Evolutionary conservation across 1,140 invertebrate species (phyloP), one percentile per base, ranked within the genome.

Genomic region (Phortica variegata): DNA sequence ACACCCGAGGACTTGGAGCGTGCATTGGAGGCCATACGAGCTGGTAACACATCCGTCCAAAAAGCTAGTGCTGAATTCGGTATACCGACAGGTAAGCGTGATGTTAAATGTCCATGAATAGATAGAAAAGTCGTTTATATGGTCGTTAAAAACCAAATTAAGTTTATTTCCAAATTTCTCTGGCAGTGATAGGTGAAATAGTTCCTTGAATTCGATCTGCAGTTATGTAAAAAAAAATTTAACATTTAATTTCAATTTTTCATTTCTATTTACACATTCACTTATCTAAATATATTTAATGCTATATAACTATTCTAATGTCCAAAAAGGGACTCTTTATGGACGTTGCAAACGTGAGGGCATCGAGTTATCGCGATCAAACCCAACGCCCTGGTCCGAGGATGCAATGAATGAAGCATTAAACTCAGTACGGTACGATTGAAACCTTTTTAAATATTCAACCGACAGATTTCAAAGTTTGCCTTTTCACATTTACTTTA

Each of bases 331-430:
- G 10, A 93, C 91, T 6, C 72, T 93, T 4, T 93, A 93, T 61
- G 90, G 90, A 10, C 80, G 90, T 61, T 93, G 90, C 73, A 91
- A 92, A 69, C 80, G 90, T 36, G 90, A 93, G 75, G 90, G 90
- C 20, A 93, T 93, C 54, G 91, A 93, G 75, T 77, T 91, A 44
- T 89, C 87, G 9, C 83, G 89, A 55, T 89, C 87, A 49, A 90
- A 88, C 79, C 88, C 89, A 29, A 90, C 89, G 17, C 90, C 90
- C 3, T 93, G 91, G 91, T 90, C 89, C 33, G 90, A 93, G 66
- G 88, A 89, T 71, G 89, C 89, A 18, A 92, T 93, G 90, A 87
- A 85, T 8, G 88, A 92, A 76, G 91, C 91, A 31, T 78, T 93
- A 34, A 90, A 92, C 74, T 88, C 90, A 54, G 89, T 93, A 43